phyloP scores from a whole-genome alignment of 2,888 invertebrate genomes.

The Ichneumoninae sp. region DNA sequence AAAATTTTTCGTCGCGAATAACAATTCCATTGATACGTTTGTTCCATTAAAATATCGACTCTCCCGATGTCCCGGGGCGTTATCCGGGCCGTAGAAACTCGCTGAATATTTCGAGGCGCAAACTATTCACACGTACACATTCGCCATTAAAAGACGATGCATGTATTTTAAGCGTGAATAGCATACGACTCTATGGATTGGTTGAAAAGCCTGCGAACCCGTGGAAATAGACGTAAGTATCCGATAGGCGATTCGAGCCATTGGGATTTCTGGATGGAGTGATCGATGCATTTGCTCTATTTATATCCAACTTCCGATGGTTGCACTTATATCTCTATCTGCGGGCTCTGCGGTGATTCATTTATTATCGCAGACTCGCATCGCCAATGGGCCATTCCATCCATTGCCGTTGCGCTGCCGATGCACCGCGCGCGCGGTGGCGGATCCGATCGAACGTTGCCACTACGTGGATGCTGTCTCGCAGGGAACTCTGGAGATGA shows the following conservation, averaged over 20 bases:
- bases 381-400: conserved; percentile 74
- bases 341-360: conserved; percentile 68
- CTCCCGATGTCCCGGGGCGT: neutral
- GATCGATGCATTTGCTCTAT: conserved; percentile 20
- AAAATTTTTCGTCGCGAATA: neutral
- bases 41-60: neutral
- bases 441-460: neutral
- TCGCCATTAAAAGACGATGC: neutral
- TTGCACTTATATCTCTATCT: conserved; percentile 34
- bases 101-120: neutral
- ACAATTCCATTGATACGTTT: neutral
- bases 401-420: neutral
- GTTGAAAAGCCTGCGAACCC: neutral
- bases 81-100: neutral
- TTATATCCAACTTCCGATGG: neutral
- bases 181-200: neutral
- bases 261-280: neutral
- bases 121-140: neutral
- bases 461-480: conserved; percentile 5
- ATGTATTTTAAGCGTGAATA: neutral
- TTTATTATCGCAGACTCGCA: conserved; percentile 75
- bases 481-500: conserved; percentile 32
- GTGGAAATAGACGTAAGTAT: neutral
- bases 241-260: neutral
- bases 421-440: neutral